phyloP scores from a whole-genome alignment of 2,888 invertebrate genomes.

The Lithophane socia region DNA sequence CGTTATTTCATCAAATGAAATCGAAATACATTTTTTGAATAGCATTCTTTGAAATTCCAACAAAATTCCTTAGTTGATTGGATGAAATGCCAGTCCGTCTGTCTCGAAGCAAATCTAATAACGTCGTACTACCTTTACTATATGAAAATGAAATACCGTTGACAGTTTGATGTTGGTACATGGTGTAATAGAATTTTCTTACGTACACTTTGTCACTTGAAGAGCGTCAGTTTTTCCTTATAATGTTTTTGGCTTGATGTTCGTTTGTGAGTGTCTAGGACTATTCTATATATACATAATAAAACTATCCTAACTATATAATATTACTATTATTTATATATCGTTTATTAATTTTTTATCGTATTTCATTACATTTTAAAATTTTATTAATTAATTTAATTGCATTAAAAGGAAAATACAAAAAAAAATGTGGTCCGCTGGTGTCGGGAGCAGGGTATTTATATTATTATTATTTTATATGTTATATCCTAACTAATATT shows the following conservation, averaged over 20 bases:
- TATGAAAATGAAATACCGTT: not conserved
- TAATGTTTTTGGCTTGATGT: not conserved
- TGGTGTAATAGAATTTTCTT: not conserved
- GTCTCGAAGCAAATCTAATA: not conserved
- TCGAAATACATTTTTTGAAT: not conserved
- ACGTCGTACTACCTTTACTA: not conserved
- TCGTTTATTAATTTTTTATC: too few species aligned
- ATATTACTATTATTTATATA: too few species aligned
- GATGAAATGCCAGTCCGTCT: not conserved
- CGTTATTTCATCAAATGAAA: not conserved
- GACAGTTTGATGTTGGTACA: not conserved
- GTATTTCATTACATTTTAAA: too few species aligned
- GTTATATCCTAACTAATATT: too few species aligned
- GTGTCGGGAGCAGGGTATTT: too few species aligned
- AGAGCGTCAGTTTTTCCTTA: not conserved
- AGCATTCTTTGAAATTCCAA: not conserved
- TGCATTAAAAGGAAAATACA: too few species aligned
- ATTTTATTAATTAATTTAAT: too few species aligned
- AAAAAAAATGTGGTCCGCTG: too few species aligned
- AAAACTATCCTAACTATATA: too few species aligned
- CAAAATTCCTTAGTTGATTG: not conserved
- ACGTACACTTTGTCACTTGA: not conserved
- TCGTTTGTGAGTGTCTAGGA: not conserved
- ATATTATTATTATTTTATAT: too few species aligned
- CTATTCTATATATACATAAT: not conserved